These are phyloP conservation scores for Crenichthys baileyi DNA, from an alignment of 2,797 vertebrate genomes.

Conservation along the genomic window DNA sequence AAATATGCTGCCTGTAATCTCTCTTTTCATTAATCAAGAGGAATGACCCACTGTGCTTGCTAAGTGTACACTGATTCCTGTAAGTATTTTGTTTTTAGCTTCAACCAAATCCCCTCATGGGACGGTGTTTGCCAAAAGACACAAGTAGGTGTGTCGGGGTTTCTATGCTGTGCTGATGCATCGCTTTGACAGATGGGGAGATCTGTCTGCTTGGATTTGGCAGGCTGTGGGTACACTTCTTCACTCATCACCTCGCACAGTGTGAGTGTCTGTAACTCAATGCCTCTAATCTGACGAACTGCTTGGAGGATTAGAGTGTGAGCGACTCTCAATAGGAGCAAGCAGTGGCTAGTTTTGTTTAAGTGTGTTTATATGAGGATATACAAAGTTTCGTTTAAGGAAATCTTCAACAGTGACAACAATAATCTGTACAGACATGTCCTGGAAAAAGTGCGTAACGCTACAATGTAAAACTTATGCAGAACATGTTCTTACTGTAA, in stretches of 20 bases:
- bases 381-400: slow-evolving; percentile 42
- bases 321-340: slow-evolving; percentile 76
- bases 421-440: slow-evolving; percentile 38
- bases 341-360: slow-evolving; percentile 75
- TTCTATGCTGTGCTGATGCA: slow-evolving; percentile 67
- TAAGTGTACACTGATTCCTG: slow-evolving; percentile 60
- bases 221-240: slow-evolving; percentile 69
- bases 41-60: slow-evolving; percentile 50
- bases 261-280: slow-evolving; percentile 81
- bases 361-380: slow-evolving; percentile 44
- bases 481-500: background rate
- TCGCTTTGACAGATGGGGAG: slow-evolving; percentile 72
- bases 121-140: slow-evolving; percentile 71
- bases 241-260: slow-evolving; percentile 82
- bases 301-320: slow-evolving; percentile 81
- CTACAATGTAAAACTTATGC: background rate
- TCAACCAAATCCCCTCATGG: slow-evolving; percentile 76
- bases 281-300: slow-evolving; percentile 83
- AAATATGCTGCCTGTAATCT: slow-evolving; percentile 75
- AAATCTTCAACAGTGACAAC: slow-evolving; percentile 46
- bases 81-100: slow-evolving; percentile 76
- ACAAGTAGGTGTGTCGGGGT: slow-evolving; percentile 59
- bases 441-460: slow-evolving; percentile 28
- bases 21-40: slow-evolving; percentile 64
- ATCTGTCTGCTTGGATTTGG: slow-evolving; percentile 79